Base-by-base conservation (phyloP, 2,113 vertebrate species). In the Lontra canadensis region DNA sequence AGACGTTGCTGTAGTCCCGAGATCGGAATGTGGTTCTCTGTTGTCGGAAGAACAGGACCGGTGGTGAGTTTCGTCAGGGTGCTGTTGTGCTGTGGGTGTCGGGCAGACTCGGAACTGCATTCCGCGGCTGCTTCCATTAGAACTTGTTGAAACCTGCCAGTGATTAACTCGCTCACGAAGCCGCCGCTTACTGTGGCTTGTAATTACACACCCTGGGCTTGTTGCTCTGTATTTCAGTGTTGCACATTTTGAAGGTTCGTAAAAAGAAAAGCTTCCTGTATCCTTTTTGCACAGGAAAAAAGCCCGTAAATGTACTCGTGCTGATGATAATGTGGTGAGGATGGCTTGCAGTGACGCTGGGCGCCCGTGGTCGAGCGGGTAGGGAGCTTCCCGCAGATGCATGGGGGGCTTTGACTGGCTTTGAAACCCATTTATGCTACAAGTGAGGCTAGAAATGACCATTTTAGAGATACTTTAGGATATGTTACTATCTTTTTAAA, bases 11-110 rank as follows among this genome's bases (percentile, higher is more conserved):
- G 96, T 94, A 96, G 97, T 97, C 81, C 96, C 44, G 96, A 96
- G 96, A 88, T 95, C 98, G 99, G 96, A 98, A 99, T 99, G 99
- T 99, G 99, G 99, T 99, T 99, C 99, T 99, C 99, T 95, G 99
- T 99, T 97, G 99, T 99, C 97, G 99, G 99, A 98, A 99, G 98
- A 98, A 99, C 96, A 97, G 99, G 99, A 96, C 97, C 98, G 95
- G 49, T 96, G 99, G 99, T 99, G 99, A 99, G 99, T 98, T 95
- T 86, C 95, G 94, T 92, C 57, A 97, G 97, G 96, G 96, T 91
- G 97, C 94, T 92, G 84, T 95, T 39, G n/a, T 26, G 59, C 1
- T 0, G 91, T 82, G 80, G 93, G 86, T 96, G 87, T 96, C 82
- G 90, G 96, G 95, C 98, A 78, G 95, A 97, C 42, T 65, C 79